A percentile compares a stretch with the other conserved stretches of the same genome.
Evolutionary conservation across 2,888 invertebrate species (phyloP).

Genomic region (Ligdia adustata): DNA sequence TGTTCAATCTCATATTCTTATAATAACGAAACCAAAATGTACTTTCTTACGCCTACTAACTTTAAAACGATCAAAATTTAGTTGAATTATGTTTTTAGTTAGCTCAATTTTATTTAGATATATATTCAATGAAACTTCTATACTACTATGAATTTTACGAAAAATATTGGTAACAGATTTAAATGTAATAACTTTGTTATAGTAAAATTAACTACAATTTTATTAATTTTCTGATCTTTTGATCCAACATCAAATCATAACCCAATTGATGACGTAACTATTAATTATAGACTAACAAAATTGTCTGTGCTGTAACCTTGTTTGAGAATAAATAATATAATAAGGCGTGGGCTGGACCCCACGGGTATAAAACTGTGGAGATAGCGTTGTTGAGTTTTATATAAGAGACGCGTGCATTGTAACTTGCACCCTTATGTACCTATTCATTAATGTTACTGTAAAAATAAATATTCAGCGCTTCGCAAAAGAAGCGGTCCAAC

Average conservation of each 20-base stretch:
- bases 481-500: slow-evolving; percentile 41
- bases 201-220: slow-evolving; percentile 9
- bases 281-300: too few relatives aligned
- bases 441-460: slow-evolving; percentile 64
- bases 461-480: slow-evolving; percentile 55
- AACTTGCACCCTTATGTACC: slow-evolving; percentile 57
- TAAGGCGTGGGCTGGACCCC: slow-evolving; percentile 72
- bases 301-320: slow-evolving; percentile 38
- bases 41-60: slow-evolving; percentile 55
- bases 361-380: slow-evolving; percentile 56
- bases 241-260: slow-evolving; percentile 44
- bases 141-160: slow-evolving; percentile 32
- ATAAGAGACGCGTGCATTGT: slow-evolving; percentile 58
- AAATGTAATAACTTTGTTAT: not conserved
- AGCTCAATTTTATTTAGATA: slow-evolving; percentile 62
- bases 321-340: slow-evolving; percentile 60
- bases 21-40: slow-evolving; percentile 48
- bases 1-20: slow-evolving; percentile 72
- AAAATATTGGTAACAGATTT: slow-evolving; percentile 3
- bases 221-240: slow-evolving; percentile 24
- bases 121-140: slow-evolving; percentile 34
- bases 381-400: slow-evolving; percentile 73
- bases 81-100: slow-evolving; percentile 47
- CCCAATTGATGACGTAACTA: slow-evolving; percentile 4
- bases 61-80: slow-evolving; percentile 51